These are phyloP conservation scores for Talpa occidentalis DNA, from an alignment of 2,113 vertebrate species.

Conservation along the genomic window DNA sequence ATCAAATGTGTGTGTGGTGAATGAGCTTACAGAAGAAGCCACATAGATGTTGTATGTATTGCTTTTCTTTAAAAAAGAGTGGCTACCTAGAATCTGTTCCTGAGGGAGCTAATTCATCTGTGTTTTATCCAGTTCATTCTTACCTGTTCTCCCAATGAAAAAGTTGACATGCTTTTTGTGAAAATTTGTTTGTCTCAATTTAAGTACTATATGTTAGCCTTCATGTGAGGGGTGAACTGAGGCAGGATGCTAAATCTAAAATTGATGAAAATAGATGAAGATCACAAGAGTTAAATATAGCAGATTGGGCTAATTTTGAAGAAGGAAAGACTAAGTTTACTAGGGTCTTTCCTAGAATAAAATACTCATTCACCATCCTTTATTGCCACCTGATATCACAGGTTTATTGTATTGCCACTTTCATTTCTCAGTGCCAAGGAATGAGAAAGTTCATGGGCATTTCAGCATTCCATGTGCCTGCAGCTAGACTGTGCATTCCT, in stretches of 20 bases:
- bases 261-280: conserved; percentile 3
- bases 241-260: conserved; percentile 28
- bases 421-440: neutral
- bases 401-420: neutral
- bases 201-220: neutral
- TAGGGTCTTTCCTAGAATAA: neutral
- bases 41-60: neutral
- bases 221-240: neutral
- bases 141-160: neutral
- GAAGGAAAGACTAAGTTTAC: neutral
- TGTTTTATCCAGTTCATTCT: neutral
- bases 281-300: neutral
- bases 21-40: conserved; percentile 24
- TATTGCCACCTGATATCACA: neutral
- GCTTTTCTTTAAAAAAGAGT: conserved; percentile 26
- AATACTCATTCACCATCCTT: neutral
- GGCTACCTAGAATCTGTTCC: neutral
- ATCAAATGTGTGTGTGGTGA: neutral
- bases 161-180: neutral
- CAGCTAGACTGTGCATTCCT: neutral
- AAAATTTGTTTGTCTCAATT: neutral
- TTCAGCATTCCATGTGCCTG: neutral
- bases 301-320: neutral
- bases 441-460: neutral
- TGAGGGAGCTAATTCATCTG: neutral